Percentiles rank a stretch among this genome's conserved stretches.
phyloP scores from a whole-genome alignment of 2,797 vertebrate genomes.

The Acipenser ruthenus region DNA sequence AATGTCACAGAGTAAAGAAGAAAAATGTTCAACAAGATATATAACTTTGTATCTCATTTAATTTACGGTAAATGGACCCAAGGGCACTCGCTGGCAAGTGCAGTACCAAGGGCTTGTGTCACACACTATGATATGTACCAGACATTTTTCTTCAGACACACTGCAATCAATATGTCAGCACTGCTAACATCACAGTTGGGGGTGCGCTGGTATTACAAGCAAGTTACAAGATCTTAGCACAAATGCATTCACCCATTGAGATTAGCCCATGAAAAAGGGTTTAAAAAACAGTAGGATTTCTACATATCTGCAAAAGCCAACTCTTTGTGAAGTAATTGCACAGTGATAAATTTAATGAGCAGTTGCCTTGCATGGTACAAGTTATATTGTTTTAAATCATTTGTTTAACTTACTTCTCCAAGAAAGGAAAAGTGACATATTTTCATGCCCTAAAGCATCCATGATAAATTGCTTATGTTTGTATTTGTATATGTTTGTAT shows the following conservation, averaged over 20 bases:
- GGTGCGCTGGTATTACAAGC: constrained; percentile 25
- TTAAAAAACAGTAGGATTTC: constrained; percentile 6
- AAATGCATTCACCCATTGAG: constrained; percentile 25
- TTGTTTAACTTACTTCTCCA: too few relatives aligned
- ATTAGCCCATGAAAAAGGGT: constrained; percentile 15
- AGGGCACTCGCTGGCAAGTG: constrained; percentile 16
- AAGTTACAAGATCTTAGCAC: constrained; percentile 19
- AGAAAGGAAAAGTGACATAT: too few relatives aligned
- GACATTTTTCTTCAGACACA: constrained; percentile 25
- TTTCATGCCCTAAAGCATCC: too few relatives aligned
- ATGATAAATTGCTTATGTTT: too few relatives aligned
- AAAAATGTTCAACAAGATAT: constrained; percentile 8
- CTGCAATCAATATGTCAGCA: constrained; percentile 35
- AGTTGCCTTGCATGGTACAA: not conserved
- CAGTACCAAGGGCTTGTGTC: constrained; percentile 14
- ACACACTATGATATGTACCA: constrained; percentile 14
- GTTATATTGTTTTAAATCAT: constrained; percentile 1
- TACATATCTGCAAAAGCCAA: constrained; percentile 18
- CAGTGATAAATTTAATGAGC: not conserved
- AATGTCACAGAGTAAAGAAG: constrained; percentile 11
- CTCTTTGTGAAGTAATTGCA: not conserved
- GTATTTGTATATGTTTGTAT: too few relatives aligned
- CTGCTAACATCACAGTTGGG: constrained; percentile 25
- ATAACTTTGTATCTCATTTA: constrained; percentile 19
- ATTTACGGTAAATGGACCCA: constrained; percentile 23